A percentile compares a stretch with the other conserved stretches of the same genome.
Evolutionary conservation across 2,888 invertebrate genomes (phyloP).

Genomic region (Drosophila phalerata): DNA sequence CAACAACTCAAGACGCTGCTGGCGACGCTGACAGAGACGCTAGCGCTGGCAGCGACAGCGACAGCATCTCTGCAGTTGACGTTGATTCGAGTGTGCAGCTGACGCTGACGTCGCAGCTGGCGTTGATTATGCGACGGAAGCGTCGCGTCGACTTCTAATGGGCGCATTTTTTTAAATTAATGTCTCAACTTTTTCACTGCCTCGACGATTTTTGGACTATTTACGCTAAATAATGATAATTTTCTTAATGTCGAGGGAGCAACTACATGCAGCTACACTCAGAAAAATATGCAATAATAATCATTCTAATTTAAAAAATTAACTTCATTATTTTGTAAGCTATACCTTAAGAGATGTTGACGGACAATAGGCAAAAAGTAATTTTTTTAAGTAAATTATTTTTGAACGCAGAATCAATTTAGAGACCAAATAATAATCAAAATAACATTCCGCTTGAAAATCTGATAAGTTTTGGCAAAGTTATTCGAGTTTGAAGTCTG

Average conservation of each 20-base stretch:
- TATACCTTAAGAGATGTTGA: no score
- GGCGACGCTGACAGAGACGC: not conserved
- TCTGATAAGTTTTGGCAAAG: no score
- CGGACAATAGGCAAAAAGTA: no score
- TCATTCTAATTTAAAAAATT: no score
- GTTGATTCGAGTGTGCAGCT: slow-evolving; percentile 45
- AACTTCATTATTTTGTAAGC: no score
- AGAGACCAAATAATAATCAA: no score
- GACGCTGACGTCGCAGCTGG: slow-evolving; percentile 11
- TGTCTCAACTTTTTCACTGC: slow-evolving; percentile 67
- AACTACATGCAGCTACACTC: no score
- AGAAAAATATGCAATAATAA: no score
- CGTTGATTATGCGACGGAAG: slow-evolving; percentile 46
- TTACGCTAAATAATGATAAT: slow-evolving; percentile 69
- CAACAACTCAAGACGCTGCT: not conserved
- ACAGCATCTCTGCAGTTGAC: slow-evolving; percentile 22
- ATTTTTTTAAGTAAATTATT: no score
- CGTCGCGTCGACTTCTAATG: slow-evolving; percentile 62
- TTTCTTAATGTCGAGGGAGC: slow-evolving; percentile 37
- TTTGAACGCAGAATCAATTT: no score
- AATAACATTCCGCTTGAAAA: no score
- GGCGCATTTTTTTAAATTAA: slow-evolving; percentile 74
- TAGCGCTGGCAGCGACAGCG: not conserved
- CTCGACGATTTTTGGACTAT: slow-evolving; percentile 59
- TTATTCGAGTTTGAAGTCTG: no score